Conservation (phyloP, 1,140 invertebrate species). For the Zaprionus inermis region DNA sequence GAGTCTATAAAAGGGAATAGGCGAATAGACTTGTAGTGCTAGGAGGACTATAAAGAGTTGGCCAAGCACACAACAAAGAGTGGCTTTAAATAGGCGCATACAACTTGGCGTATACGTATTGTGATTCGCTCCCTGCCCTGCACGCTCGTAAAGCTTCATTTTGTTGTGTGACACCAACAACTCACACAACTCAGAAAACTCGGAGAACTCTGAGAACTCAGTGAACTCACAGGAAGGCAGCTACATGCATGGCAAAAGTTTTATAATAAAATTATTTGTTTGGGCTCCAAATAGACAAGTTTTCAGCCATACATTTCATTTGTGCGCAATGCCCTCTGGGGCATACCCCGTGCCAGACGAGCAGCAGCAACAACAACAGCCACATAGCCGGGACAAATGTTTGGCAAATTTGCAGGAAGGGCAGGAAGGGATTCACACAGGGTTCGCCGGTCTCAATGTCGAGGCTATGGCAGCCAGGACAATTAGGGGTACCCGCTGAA, state of each 20-base stretch:
- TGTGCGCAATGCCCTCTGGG: constrained; percentile 75
- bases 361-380: neutral
- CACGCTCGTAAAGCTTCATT: constrained; percentile 65
- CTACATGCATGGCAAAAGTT: constrained; percentile 56
- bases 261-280: constrained; percentile 82
- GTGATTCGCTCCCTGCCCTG: neutral
- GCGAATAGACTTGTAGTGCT: neutral
- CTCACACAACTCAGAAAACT: neutral
- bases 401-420: constrained; percentile 58
- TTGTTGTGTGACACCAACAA: constrained; percentile 33
- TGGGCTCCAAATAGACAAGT: constrained; percentile 72
- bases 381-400: constrained; percentile 46
- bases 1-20: neutral
- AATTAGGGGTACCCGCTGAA: constrained; percentile 61
- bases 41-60: neutral
- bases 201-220: neutral
- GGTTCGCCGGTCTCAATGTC: constrained; percentile 43
- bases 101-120: neutral
- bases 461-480: constrained; percentile 36
- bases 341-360: constrained; percentile 64
- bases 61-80: neutral
- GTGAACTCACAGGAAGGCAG: neutral
- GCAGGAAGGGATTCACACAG: neutral
- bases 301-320: constrained; percentile 80
- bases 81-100: neutral